Conservation (phyloP, 1,140 invertebrate genomes). For the Nasonia giraulti region DNA sequence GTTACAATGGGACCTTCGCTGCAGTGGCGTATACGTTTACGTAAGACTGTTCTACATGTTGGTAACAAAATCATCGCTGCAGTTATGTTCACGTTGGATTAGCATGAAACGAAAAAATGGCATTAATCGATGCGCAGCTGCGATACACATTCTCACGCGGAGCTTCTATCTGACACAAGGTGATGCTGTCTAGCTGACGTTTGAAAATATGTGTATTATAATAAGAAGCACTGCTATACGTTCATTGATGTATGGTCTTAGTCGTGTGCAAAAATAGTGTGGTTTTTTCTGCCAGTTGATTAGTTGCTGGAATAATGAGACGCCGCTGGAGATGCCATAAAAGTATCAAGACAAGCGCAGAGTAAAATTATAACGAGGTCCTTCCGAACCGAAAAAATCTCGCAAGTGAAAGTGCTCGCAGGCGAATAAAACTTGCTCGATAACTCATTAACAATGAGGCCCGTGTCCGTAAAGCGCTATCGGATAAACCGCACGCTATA, state of each 20-base stretch:
- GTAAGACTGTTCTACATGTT: slow-evolving; percentile 1
- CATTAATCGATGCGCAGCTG: neutral
- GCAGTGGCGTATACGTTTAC: neutral
- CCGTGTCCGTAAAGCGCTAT: neutral
- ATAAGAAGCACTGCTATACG: no score
- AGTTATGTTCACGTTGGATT: neutral
- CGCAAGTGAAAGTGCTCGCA: no score
- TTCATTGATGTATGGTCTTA: no score
- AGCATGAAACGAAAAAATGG: neutral
- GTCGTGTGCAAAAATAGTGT: no score
- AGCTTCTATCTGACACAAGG: slow-evolving; percentile 14
- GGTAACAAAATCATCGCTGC: neutral
- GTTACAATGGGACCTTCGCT: slow-evolving; percentile 17
- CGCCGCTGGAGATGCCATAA: no score
- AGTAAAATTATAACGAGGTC: neutral
- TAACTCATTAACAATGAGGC: neutral
- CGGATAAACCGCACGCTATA: no score
- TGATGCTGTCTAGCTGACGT: neutral
- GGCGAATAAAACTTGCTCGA: no score
- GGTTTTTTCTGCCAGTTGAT: no score
- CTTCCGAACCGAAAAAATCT: no score
- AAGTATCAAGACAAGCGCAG: no score
- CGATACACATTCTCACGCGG: neutral
- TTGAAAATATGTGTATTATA: neutral
- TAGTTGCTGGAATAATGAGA: no score